Evolutionary conservation across 92 coral and sea anemone species (phyloP), one percentile per base, ranked within the genome.

Genomic region (Phenganax marumi): DNA sequence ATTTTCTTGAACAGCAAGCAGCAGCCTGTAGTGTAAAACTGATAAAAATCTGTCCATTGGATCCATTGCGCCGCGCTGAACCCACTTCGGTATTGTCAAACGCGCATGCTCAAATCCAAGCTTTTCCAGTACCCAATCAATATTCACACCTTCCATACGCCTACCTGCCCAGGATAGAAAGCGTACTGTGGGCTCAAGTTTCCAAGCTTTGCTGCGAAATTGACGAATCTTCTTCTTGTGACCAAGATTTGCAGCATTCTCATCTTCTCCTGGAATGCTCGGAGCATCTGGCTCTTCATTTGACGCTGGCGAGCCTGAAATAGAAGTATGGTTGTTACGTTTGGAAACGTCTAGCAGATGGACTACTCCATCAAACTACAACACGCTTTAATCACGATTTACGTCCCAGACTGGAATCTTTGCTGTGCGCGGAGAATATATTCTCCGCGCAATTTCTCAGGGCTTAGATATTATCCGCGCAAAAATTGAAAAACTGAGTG

Each of bases 61-160:
- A 68, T 95, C 98, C 98, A 95, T 95, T 19, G 98, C 98, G 12
- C 98, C 98, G 14, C 98, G 95, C 82, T 95, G 98, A 46, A 91
- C 98, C 98, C 98, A 95, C 70, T 95, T 95, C 7, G 98, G 98
- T 53, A 95, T 95, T 48, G 98, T 95, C 88, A 95, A 84, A 49
- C 90, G 95, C 64, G 98, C 98, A 86, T 95, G 97, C 58, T 91
- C 85, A 86, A 95, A 95, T 18, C 98, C 98, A 22, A 95, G 90
- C 77, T 95, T 95, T 84, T 95, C 97, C 58, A 95, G 81, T 10
- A 95, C 98, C 98, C 98, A 95, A 76, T 95, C 98, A 63, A 95
- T 95, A 87, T 95, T 95, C 49, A 95, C 98, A 0, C 97, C 97
- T 52, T 95, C 98, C 88, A 95, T 90, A 85, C 90, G 93, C 71